phyloP scores from a whole-genome alignment of 2,797 vertebrate genomes.

The Sciaenops ocellatus region DNA sequence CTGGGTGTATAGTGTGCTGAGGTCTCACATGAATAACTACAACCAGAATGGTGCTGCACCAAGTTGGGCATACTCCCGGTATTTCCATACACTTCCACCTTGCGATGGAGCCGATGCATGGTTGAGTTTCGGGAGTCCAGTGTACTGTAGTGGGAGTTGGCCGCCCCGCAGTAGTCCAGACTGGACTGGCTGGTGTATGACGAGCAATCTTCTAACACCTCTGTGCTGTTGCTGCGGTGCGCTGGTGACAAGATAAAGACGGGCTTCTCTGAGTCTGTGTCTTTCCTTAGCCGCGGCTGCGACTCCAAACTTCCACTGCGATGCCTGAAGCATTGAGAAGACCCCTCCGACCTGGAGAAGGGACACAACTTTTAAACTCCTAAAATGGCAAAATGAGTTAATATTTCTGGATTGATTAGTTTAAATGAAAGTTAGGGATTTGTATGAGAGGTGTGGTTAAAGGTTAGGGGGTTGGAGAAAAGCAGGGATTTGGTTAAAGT shows the following conservation, averaged over 20 bases:
- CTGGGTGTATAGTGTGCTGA: slow-evolving; percentile 85
- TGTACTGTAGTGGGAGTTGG: slow-evolving; percentile 83
- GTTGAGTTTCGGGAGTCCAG: slow-evolving; percentile 88
- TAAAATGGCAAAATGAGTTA: background rate
- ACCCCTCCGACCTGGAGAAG: slow-evolving; percentile 86
- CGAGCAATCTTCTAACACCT: slow-evolving; percentile 93
- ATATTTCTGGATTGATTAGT: slow-evolving; percentile 12
- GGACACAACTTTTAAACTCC: slow-evolving; percentile 34
- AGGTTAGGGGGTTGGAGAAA: slow-evolving; percentile 18
- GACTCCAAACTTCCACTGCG: slow-evolving; percentile 96
- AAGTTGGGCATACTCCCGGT: slow-evolving; percentile 98
- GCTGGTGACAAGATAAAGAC: slow-evolving; percentile 89
- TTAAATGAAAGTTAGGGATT: slow-evolving; percentile 1
- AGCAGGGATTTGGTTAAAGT: slow-evolving; percentile 19
- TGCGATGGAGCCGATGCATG: slow-evolving; percentile 89
- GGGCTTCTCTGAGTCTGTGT: slow-evolving; percentile 86
- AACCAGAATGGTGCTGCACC: slow-evolving; percentile 88
- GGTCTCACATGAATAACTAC: slow-evolving; percentile 83
- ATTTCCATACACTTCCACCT: slow-evolving; percentile 89
- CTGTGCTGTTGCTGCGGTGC: slow-evolving; percentile 93
- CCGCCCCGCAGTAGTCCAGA: slow-evolving; percentile 87
- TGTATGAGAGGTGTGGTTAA: slow-evolving; percentile 4
- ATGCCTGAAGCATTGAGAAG: slow-evolving; percentile 89
- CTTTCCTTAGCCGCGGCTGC: slow-evolving; percentile 87
- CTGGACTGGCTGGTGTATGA: slow-evolving; percentile 97